phyloP scores from a whole-genome alignment of 2,113 vertebrate genomes.

The Callorhinus ursinus region DNA sequence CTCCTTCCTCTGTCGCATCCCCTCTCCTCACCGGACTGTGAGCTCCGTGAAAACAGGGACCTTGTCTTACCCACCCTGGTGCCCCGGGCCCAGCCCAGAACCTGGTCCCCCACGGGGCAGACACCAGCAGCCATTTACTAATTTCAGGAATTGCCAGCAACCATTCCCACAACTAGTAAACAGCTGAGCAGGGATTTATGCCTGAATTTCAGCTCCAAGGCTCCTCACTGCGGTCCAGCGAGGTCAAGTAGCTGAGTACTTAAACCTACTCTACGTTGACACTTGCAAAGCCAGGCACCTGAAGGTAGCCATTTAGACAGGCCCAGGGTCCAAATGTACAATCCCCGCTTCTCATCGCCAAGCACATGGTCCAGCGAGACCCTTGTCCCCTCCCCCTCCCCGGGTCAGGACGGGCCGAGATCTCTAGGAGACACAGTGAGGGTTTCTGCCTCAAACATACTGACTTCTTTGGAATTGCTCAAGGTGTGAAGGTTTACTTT shows the following conservation, averaged over 20 bases:
- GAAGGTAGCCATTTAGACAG: not conserved
- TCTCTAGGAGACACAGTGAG: not conserved
- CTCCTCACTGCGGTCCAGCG: not conserved
- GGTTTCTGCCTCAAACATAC: not conserved
- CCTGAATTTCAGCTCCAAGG: not conserved
- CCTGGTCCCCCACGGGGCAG: too few species aligned
- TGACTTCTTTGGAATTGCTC: not conserved
- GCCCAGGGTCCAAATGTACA: not conserved
- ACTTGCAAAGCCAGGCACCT: not conserved
- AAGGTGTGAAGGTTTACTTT: not conserved
- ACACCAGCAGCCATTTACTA: not conserved
- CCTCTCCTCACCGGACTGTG: not conserved
- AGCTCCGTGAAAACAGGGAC: not conserved
- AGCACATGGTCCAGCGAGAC: rapidly evolving
- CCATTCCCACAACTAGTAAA: not conserved
- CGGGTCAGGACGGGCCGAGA: rapidly evolving
- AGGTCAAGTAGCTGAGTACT: not conserved
- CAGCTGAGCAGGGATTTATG: not conserved
- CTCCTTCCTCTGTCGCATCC: not conserved
- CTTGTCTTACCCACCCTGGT: not conserved
- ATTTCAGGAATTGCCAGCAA: not conserved
- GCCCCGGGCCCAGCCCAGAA: not conserved
- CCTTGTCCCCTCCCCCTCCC: not conserved
- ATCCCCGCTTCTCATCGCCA: not conserved
- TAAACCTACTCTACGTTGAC: too few species aligned